Evolutionary conservation across 2,113 vertebrate genomes (phyloP).

Genomic region (Trogon surrucura): DNA sequence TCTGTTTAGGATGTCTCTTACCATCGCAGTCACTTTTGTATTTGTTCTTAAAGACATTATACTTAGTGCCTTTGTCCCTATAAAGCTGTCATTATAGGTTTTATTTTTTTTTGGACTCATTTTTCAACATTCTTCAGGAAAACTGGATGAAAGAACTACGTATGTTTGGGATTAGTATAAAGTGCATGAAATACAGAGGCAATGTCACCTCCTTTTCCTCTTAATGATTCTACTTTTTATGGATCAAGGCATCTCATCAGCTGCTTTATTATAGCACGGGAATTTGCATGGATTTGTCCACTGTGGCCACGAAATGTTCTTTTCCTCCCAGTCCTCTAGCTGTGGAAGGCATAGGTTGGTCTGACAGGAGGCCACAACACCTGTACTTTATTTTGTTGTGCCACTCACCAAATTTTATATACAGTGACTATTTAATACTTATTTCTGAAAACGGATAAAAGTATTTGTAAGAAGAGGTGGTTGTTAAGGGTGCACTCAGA

Average conservation of each 20-base stretch:
- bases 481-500: background rate
- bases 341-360: background rate
- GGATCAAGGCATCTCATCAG: background rate
- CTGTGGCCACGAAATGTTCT: background rate
- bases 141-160: background rate
- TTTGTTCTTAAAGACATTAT: background rate
- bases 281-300: background rate
- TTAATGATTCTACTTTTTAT: slow-evolving; percentile 12
- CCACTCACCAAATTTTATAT: background rate
- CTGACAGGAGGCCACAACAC: background rate
- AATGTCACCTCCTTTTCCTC: background rate
- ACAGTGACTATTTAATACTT: background rate
- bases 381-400: background rate
- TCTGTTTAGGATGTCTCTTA: background rate
- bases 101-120: background rate
- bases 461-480: background rate
- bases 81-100: background rate
- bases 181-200: background rate
- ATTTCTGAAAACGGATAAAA: background rate
- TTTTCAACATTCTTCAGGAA: background rate
- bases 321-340: background rate
- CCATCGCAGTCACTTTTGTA: background rate
- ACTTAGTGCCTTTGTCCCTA: background rate
- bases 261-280: slow-evolving; percentile 8
- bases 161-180: background rate